Percentiles rank a stretch among this genome's conserved stretches.
These are phyloP conservation scores for Hybognathus amarus DNA, from an alignment of 2,797 vertebrate genomes.

Conservation along the genomic window DNA sequence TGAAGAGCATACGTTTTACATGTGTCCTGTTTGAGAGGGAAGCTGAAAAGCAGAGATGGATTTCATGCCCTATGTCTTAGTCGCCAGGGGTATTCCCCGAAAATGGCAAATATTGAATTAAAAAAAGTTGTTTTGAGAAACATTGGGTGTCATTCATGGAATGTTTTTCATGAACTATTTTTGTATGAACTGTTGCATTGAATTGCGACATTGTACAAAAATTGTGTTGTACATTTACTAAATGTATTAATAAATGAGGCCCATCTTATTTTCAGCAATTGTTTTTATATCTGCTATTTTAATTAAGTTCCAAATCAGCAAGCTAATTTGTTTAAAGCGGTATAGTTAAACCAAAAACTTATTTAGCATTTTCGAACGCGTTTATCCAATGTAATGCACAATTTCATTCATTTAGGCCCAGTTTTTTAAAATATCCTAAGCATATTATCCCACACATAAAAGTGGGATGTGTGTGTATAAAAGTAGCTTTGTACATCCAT, in stretches of 20 bases:
- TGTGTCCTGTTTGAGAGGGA: background rate
- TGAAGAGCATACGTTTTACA: background rate
- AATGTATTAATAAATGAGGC: background rate
- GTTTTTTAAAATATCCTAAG: background rate
- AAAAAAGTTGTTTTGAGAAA: background rate
- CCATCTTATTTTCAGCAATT: background rate
- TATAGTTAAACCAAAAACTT: background rate
- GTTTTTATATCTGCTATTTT: background rate
- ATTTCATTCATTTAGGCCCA: background rate
- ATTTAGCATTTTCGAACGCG: background rate
- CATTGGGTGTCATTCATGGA: background rate
- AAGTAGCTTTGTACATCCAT: background rate
- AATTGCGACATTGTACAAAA: background rate
- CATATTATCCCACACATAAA: background rate
- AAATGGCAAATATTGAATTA: background rate
- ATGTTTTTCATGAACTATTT: background rate
- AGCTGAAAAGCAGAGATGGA: background rate
- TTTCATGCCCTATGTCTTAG: background rate
- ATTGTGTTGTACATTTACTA: background rate
- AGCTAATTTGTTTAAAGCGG: background rate
- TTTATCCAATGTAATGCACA: background rate
- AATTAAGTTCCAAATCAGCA: background rate
- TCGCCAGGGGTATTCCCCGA: background rate
- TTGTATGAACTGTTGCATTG: background rate
- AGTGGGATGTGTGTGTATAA: background rate